Evolutionary conservation across 2,113 vertebrate genomes (phyloP).

Genomic region (Passer domesticus): DNA sequence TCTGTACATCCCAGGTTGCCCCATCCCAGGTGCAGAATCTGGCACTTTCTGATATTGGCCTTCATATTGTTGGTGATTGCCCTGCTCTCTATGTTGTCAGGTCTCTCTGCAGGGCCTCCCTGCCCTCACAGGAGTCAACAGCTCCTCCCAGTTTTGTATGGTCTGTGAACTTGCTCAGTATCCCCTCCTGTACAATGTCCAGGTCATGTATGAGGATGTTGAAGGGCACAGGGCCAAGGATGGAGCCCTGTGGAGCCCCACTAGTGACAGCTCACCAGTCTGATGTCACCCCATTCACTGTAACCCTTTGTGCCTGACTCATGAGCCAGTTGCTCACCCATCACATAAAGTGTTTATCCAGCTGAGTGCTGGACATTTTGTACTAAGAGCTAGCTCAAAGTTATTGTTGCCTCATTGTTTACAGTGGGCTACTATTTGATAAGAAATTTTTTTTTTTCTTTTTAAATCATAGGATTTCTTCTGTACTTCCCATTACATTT

Average conservation of each 20-base stretch:
- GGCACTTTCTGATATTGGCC: accelerated
- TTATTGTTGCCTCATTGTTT: neutral
- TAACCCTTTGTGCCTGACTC: neutral
- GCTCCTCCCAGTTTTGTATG: neutral
- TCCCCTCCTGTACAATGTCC: too few species aligned
- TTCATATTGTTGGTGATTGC: accelerated
- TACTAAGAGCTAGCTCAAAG: neutral
- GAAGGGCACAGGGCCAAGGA: too few species aligned
- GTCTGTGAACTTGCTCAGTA: too few species aligned
- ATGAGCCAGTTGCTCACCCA: neutral
- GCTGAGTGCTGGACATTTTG: neutral
- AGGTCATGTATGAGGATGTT: too few species aligned
- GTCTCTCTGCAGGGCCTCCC: neutral
- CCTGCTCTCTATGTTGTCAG: neutral
- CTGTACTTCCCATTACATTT: neutral
- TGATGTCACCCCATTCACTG: neutral
- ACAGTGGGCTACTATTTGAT: neutral
- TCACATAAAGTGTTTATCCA: neutral
- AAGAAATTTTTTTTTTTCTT: neutral
- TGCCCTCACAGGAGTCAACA: accelerated
- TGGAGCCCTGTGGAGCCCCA: neutral
- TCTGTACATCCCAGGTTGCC: accelerated
- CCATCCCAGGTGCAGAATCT: neutral
- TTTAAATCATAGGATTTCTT: neutral
- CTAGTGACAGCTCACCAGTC: neutral